Percentiles rank a stretch among this genome's conserved stretches.
These are phyloP conservation scores for Portevinia maculata DNA, from an alignment of 2,888 invertebrate species.

Conservation along the genomic window DNA sequence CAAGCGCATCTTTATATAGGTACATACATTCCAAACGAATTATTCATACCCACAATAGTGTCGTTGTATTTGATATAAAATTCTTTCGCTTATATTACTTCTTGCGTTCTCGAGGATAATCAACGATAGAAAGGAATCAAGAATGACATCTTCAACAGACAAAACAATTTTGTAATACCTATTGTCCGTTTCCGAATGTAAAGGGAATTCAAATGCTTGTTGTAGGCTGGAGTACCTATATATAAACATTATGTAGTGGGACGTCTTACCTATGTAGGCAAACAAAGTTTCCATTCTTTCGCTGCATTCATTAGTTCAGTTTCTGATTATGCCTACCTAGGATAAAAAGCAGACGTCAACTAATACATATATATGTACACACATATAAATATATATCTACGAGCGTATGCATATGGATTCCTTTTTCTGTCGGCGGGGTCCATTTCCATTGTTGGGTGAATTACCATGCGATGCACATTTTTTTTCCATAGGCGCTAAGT, in stretches of 20 bases:
- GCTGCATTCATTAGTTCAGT: slow-evolving; percentile 26
- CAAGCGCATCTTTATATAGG: slow-evolving; percentile 19
- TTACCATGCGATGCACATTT: slow-evolving; percentile 62
- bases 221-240: neutral
- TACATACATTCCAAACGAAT: slow-evolving; percentile 31
- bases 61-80: slow-evolving; percentile 32
- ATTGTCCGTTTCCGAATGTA: slow-evolving; percentile 47
- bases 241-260: neutral
- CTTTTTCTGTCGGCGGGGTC: slow-evolving; percentile 39
- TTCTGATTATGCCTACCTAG: slow-evolving; percentile 25
- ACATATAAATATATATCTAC: too few relatives aligned
- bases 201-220: slow-evolving; percentile 48
- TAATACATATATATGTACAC: neutral
- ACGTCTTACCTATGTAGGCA: slow-evolving; percentile 4
- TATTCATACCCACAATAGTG: slow-evolving; percentile 12
- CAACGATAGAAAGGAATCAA: slow-evolving; percentile 12
- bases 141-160: slow-evolving; percentile 33
- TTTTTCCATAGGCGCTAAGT: slow-evolving; percentile 43
- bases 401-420: slow-evolving; percentile 10
- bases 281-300: slow-evolving; percentile 45
- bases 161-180: slow-evolving; percentile 39
- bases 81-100: slow-evolving; percentile 3
- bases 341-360: slow-evolving; percentile 27
- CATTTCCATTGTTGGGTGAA: slow-evolving; percentile 70
- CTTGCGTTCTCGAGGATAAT: slow-evolving; percentile 9